Evolutionary conservation across 2,113 vertebrate species (phyloP).

Genomic region (Glaucomys volans): DNA sequence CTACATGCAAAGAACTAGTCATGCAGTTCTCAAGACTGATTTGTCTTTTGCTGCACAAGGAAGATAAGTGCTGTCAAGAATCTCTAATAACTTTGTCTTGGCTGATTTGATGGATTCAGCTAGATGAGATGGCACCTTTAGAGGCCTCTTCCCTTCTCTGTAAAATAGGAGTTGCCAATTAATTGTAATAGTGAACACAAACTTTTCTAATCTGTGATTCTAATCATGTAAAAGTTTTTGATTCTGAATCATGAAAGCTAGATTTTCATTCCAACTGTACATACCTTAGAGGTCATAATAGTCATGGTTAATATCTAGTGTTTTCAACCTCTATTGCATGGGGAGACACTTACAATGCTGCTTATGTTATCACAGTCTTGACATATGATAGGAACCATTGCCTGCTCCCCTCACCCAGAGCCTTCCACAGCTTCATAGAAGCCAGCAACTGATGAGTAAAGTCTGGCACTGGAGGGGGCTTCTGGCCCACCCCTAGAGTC

Average conservation of each 20-base stretch:
- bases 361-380: background rate
- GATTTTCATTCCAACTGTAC: background rate
- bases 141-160: background rate
- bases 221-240: too few relatives aligned
- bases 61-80: background rate
- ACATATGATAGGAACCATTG: background rate
- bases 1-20: background rate
- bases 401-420: accelerated
- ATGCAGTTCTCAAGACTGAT: background rate
- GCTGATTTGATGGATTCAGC: background rate
- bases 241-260: background rate
- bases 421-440: background rate
- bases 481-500: background rate
- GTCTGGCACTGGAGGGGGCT: background rate
- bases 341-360: background rate
- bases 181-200: background rate
- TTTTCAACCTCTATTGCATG: background rate
- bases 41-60: background rate
- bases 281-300: background rate
- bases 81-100: background rate
- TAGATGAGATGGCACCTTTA: background rate
- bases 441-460: too few relatives aligned
- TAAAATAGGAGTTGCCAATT: background rate
- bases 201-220: background rate
- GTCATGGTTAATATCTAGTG: background rate